Evolutionary conservation across 2,113 vertebrate species (phyloP), one percentile per base, ranked within the genome.

Genomic region (Tautogolabrus adspersus): DNA sequence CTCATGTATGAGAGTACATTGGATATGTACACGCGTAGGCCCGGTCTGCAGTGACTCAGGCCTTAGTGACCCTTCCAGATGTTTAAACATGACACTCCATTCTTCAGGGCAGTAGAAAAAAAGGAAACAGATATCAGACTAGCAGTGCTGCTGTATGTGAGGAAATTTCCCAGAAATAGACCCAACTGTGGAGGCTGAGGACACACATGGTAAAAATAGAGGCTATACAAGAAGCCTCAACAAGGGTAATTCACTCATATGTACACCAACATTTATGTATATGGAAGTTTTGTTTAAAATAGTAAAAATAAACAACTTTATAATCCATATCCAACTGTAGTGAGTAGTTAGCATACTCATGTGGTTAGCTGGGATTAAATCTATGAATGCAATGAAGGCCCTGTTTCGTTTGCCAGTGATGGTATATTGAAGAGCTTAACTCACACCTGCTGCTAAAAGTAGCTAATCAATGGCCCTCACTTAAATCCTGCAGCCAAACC

Each of bases 161-260:
- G 67, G 65, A 86, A 15, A 86, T 69, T 92, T 91, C 70, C 74
- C 21, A 2, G 5, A 91, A 90, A 87, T 87, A 75, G 76, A 21
- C 75, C 60, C 51, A 84, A 81, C 67, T 84, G 73, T 66, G 75
- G 81, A 81, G 82, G 82, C 38, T 44, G 85, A 77, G 65, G 76
- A 40, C 80, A 72, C 38, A 84, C 46, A 61, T 83, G 83, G 79
- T 56, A 90, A 88, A 87, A 91, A 89, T 86, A 64, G 52, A 84
- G 70, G 23, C 75, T 54, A 85, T 72, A 85, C 57, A 81, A 3
- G 19, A 56, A 21, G 5, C 63, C 30, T 49, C 64, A 68, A 42
- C 2, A 2, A 3, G 0, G 0, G 3, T 60, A 58, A 56, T 59
- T 22, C 38, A 19, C 44, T 38, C 19, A 51, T 30, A 64, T 19